Evolutionary conservation across 2,113 vertebrate species (phyloP), one percentile per base, ranked within the genome.

Genomic region (Bucco capensis): DNA sequence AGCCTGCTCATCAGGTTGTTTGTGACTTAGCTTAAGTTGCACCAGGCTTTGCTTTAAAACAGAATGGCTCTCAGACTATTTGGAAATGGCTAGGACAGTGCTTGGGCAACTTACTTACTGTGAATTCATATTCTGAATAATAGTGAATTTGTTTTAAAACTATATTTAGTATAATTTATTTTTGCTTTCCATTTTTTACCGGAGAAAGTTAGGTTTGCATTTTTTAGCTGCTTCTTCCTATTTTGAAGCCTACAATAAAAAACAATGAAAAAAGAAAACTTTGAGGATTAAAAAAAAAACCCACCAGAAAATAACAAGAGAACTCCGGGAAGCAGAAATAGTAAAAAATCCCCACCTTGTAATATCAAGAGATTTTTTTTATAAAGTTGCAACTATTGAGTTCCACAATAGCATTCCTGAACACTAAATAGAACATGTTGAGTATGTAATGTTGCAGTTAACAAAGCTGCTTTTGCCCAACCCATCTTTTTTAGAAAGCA

Each of bases 261-360:
- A 57, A 40, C 28, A 72, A 19, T 13, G 12, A 66, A 51, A 77
- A 78, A 12, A 19, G 0, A 64, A 83, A 28, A 33, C 21, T 54
- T 47, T 22, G 19, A n/a, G n/a, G n/a, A n/a, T 47, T 47, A 47
- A 22, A 22, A 12, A 49, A 24, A 49, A 49, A 49, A 49, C 23
- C 47, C 23, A 21, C 47, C n/a, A n/a, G n/a, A 49, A 49, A 49
- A 21, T 22, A 49, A 49, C 47, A 28, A 42, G 53, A 82, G 28
- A 74, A 50, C 16, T 60, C 22, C 25, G 60, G 31, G 19, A 89
- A 57, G 18, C 11, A 79, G 24, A 17, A 49, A 53, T 31, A 37
- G 28, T 64, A 37, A 64, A 9, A 0, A 25, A 28, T 31, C 31
- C 4, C 4, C 6, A 47, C 11, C 7, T 46, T n/a, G 7, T 35